Base-by-base conservation (phyloP, 1,140 invertebrate species). In the Scaptodrosophila lebanonensis region DNA sequence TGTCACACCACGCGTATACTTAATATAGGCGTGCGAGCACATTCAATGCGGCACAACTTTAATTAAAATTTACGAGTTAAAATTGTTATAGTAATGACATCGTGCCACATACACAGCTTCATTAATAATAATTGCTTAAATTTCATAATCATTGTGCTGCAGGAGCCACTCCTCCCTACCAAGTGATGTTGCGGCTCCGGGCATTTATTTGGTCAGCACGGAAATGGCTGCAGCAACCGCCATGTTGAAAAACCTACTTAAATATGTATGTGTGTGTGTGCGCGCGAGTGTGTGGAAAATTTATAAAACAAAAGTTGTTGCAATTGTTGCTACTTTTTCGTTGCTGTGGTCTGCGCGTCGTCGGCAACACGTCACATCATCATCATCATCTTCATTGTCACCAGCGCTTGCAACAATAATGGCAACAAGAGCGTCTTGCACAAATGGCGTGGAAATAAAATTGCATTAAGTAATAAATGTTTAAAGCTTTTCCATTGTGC, bases 401-500 rank as follows among this genome's bases (percentile, higher is more conserved):
- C 12, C 25, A 43, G 40, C 7, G 6, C 40, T 27, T 15, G 25
- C 40, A 20, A 8, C 40, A 43, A 43, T 25, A 43, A 43, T 29
- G 40, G 40, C n/a, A 29, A 43, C 12, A 25, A 25, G 25, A 25
- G 40, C 29, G 40, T 43, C 20, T 43, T 43, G 2, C 40, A 12
- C 22, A 62, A 62, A 62, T 62, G 53, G 53, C 45, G 45, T 62
- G 59, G 45, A 63, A 63, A 63, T 58, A 57, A 57, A 63, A 58
- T 63, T 63, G 53, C 57, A 50, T 63, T 63, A 63, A 63, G 59
- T 63, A 63, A 63, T 63, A 63, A 63, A 63, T 63, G 59, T 58
- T 63, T 63, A 63, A 63, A 58, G 53, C 53, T 57, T 57, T 43
- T 49, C 44, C 39, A 50, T 50, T 48, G 45, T 50, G 53, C 45